A percentile compares a stretch with the other conserved stretches of the same genome.
These are phyloP conservation scores for Vesta saturnalis DNA, from an alignment of 2,888 invertebrate genomes.

Conservation along the genomic window DNA sequence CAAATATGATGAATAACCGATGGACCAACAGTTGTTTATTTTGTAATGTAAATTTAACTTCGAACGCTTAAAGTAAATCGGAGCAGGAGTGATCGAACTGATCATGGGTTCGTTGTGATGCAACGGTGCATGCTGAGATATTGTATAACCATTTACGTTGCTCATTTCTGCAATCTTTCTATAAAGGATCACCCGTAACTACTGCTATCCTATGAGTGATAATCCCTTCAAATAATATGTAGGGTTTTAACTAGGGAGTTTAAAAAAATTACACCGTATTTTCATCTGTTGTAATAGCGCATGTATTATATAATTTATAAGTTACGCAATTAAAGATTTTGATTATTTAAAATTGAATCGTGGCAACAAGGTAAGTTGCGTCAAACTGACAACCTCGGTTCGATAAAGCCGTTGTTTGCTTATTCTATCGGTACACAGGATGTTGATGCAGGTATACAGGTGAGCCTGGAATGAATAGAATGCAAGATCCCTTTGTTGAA, in stretches of 20 bases:
- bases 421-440: slow-evolving; percentile 55
- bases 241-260: slow-evolving; percentile 51
- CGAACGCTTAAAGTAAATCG: slow-evolving; percentile 30
- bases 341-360: slow-evolving; percentile 3
- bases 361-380: slow-evolving; percentile 12
- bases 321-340: no score
- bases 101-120: slow-evolving; percentile 43
- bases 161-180: slow-evolving; percentile 32
- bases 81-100: slow-evolving; percentile 34
- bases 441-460: slow-evolving; percentile 62
- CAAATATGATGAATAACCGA: slow-evolving; percentile 5
- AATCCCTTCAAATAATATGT: slow-evolving; percentile 30
- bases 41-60: slow-evolving; percentile 33
- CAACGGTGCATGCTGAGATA: slow-evolving; percentile 45
- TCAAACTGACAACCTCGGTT: slow-evolving; percentile 33
- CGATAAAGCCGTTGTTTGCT: slow-evolving; percentile 39
- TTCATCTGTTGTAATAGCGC: no score
- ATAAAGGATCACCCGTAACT: slow-evolving; percentile 29
- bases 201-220: slow-evolving; percentile 29
- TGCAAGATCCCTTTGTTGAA: slow-evolving; percentile 60
- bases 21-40: slow-evolving; percentile 33
- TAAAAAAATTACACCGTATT: slow-evolving; percentile 39
- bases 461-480: slow-evolving; percentile 60
- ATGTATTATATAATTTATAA: no score
- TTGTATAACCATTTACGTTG: slow-evolving; percentile 39